Percentiles rank a stretch among this genome's conserved stretches.
Evolutionary conservation across 2,888 invertebrate genomes (phyloP).

Genomic region (Nomada fucata): DNA sequence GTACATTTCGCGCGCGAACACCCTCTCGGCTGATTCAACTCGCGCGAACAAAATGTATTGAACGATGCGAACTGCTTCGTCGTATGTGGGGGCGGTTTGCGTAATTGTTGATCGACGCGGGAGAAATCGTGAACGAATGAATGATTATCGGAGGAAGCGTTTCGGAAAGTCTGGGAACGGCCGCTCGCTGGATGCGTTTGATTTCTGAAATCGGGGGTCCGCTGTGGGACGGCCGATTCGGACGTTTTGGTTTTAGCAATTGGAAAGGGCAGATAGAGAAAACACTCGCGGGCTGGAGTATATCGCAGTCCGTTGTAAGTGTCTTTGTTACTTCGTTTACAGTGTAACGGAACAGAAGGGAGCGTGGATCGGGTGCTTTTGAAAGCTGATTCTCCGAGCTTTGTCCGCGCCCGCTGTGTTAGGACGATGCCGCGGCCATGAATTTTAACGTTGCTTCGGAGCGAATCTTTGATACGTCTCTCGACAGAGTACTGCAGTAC

Average conservation of each 20-base stretch:
- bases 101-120: too few species aligned
- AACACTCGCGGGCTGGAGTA: neutral
- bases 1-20: conserved; percentile 51
- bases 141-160: neutral
- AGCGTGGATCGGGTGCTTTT: conserved; percentile 24
- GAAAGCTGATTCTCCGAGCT: conserved; percentile 38
- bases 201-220: neutral
- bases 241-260: conserved; percentile 15
- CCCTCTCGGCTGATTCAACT: conserved; percentile 26
- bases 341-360: conserved; percentile 21
- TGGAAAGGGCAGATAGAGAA: neutral
- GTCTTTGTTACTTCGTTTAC: conserved; percentile 34
- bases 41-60: conserved; percentile 50
- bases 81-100: neutral
- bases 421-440: neutral
- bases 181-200: neutral
- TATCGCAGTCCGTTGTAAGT: neutral
- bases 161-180: neutral
- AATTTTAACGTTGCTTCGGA: conserved; percentile 1
- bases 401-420: conserved; percentile 3
- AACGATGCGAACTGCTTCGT: conserved; percentile 40
- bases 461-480: neutral
- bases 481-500: too few species aligned
- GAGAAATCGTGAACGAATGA: neutral
- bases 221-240: neutral